Evolutionary conservation across 2,888 invertebrate genomes (phyloP), one percentile per base, ranked within the genome.

Genomic region (Vannuccia rotundouncinata): DNA sequence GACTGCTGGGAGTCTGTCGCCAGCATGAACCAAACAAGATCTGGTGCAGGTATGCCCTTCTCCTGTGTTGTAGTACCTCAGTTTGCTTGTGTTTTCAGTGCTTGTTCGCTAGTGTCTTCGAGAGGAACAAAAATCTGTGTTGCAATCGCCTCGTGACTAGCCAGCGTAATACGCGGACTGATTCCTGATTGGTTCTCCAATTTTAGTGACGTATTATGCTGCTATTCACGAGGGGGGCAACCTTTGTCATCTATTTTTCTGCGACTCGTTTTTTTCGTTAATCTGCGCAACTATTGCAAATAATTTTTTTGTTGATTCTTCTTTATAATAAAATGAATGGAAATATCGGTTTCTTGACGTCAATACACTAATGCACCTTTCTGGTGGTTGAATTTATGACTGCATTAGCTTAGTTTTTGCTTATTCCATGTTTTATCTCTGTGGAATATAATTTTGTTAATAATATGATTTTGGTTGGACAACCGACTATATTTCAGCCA

Each of bases 1-100:
- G 92, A 95, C 86, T 91, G 92, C 84, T 95, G 95, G 95, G 92
- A 91, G 0, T 91, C 92, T 86, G 91, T 94, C 82, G 91, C 92
- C 22, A 89, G 93, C 0, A 93, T 95, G 93, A 90, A 91, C 81
- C 91, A 91, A 30, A 91, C 92, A 1, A 90, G 95, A 81, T 94
- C 94, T 86, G 95, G 95, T 29, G 93, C 94, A 82, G 95, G 93
- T 92, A 78, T 1, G 78, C 25, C 22, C 1, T 66, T 22, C 22
- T n/a, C n/a, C n/a, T n/a, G n/a, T n/a, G n/a, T n/a, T n/a, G n/a
- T n/a, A n/a, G n/a, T n/a, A n/a, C n/a, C n/a, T n/a, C n/a, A n/a
- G 45, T 5, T 45, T 45, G 45, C 45, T 45, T 45, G 17, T 45
- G 17, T 5, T 45, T 45, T 45, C 45, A 5, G 5, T 45, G 45